phyloP scores from a whole-genome alignment of 2,797 vertebrate species.

The Paramormyrops hopkinsi region DNA sequence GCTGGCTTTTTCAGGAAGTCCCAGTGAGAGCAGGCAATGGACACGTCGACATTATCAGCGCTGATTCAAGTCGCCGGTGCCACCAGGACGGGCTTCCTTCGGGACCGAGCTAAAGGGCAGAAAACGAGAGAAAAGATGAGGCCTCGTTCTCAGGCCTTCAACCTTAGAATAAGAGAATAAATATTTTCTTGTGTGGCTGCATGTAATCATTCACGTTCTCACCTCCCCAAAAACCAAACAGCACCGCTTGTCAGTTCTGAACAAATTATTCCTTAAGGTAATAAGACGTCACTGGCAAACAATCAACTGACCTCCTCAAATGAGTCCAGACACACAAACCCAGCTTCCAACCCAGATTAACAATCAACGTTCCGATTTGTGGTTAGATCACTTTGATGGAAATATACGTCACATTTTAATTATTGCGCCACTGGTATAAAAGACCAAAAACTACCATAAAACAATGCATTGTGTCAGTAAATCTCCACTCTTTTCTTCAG shows the following conservation, averaged over 20 bases:
- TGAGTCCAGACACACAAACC: not conserved
- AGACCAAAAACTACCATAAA: not conserved
- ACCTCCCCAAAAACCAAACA: not conserved
- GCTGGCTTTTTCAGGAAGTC: not conserved
- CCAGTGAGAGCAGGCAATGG: not conserved
- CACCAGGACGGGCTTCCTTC: not conserved
- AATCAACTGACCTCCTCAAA: not conserved
- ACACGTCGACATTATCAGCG: slow-evolving; percentile 16
- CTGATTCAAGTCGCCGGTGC: not conserved
- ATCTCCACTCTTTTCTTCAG: not conserved
- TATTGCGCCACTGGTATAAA: not conserved
- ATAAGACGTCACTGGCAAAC: not conserved
- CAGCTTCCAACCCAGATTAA: not conserved
- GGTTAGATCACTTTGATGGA: not conserved
- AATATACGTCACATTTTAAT: not conserved
- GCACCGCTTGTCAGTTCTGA: not conserved
- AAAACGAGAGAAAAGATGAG: not conserved
- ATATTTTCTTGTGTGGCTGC: not conserved
- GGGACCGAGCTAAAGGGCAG: not conserved
- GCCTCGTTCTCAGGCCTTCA: not conserved
- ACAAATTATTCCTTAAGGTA: not conserved
- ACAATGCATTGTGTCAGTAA: not conserved
- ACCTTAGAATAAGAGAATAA: not conserved
- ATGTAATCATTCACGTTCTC: not conserved
- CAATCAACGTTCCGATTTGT: not conserved